Conservation (phyloP, 1,140 invertebrate genomes). For the Cherax quadricarinatus region DNA sequence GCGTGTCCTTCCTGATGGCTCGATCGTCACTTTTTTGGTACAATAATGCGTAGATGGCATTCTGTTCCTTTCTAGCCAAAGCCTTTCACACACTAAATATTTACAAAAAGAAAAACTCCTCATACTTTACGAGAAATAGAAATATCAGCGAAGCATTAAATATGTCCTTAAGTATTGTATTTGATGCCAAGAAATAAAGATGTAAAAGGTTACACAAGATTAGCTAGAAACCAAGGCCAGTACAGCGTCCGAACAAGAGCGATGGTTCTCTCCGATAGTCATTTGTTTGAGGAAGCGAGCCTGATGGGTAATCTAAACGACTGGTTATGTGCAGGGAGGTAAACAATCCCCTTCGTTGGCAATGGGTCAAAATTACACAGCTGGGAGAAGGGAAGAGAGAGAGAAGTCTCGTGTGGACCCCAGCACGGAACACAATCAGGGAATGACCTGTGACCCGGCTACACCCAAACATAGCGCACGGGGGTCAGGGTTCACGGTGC, state of each 20-base stretch:
- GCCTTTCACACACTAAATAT: background rate
- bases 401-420: background rate
- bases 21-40: constrained; percentile 34
- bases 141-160: no score
- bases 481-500: background rate
- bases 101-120: background rate
- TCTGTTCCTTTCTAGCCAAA: background rate
- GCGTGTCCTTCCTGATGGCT: constrained; percentile 21
- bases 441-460: constrained; percentile 3
- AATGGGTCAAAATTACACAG: constrained; percentile 23
- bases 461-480: background rate
- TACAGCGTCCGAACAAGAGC: background rate
- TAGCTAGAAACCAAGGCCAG: background rate
- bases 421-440: background rate
- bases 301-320: constrained; percentile 29
- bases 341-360: constrained; percentile 20
- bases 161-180: no score
- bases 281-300: constrained; percentile 19
- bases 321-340: constrained; percentile 7
- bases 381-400: background rate
- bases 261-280: background rate
- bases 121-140: no score
- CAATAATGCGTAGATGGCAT: background rate
- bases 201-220: no score
- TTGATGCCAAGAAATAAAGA: no score